Evolutionary conservation across 1,140 invertebrate genomes (phyloP), one percentile per base, ranked within the genome.

Genomic region (Pseudoatta argentina): DNA sequence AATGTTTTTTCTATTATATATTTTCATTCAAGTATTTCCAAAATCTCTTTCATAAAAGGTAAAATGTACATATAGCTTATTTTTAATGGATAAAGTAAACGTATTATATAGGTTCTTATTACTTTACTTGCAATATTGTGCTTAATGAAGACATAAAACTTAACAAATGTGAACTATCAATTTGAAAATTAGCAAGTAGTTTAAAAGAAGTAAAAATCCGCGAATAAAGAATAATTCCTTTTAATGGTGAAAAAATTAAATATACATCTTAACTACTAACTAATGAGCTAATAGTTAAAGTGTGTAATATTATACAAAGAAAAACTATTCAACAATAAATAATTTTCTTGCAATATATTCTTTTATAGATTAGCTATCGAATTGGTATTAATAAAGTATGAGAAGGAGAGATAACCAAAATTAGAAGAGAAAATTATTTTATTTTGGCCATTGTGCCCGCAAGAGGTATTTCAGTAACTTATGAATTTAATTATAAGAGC

Each of bases 11-110:
- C 66, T 51, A 24, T 24, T 73, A 30, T 30, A 30, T 44, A 64
- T 66, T 78, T 66, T 51, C 30, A 39, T 39, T 77, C 71, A 61
- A 59, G 4, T 83, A 61, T 63, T 30, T 27, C 59, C 53, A 48
- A 69, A 69, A 79, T 34, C 34, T 78, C 16, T 7, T 34, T 61
- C 10, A n/a, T 64, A 51, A 61, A 75, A 63, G 59, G 30, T 64
- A 77, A 55, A 64, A 39, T 78, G 30, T 44, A 63, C 24, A 57
- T 55, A 55, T 53, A 64, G 34, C 67, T 51, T 73, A 90, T 34
- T 53, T 72, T 64, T 86, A 86, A 86, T 91, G 87, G 51, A 76
- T 77, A 77, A 86, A 87, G 59, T 63, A 85, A 89, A 87, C 76
- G 73, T 57, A 89, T 44, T 27, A 64, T 78, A 30, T 76, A 44